Conservation (phyloP, 2,888 invertebrate species). For the Ophraella communa region DNA sequence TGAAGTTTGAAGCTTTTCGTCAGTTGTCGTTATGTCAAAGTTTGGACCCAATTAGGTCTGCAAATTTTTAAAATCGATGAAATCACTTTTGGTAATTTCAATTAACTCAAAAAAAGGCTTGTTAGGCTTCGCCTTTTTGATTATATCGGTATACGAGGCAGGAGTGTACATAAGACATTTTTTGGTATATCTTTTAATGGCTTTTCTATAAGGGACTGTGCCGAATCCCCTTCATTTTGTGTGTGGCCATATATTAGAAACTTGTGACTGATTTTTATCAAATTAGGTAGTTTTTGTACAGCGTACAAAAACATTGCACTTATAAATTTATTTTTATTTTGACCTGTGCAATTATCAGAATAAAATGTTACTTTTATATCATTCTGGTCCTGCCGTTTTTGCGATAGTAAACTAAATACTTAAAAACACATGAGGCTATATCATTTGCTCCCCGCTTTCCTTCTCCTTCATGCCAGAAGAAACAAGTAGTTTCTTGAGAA, state of each 20-base stretch:
- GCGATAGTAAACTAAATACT: background rate
- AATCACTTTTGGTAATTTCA: no score
- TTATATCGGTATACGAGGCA: background rate
- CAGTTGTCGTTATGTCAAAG: no score
- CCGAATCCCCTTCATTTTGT: background rate
- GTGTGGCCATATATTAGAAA: background rate
- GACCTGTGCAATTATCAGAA: background rate
- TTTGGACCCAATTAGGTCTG: no score
- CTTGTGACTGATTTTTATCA: background rate
- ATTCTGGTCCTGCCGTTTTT: background rate
- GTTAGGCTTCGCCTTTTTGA: no score
- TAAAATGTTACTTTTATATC: background rate
- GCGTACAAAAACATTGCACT: background rate
- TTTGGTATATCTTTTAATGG: background rate
- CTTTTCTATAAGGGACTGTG: background rate
- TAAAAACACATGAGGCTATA: background rate
- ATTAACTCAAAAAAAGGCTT: no score
- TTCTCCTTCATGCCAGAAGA: constrained; percentile 1
- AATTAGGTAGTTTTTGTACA: background rate
- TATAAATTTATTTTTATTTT: no score
- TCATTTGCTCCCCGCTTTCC: constrained; percentile 2
- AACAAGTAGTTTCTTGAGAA: background rate
- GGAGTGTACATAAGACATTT: background rate
- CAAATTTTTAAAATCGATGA: no score
- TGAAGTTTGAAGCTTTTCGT: no score